Evolutionary conservation across 1,140 invertebrate species (phyloP), one percentile per base, ranked within the genome.

Genomic region (Philopotamus ludificatus): DNA sequence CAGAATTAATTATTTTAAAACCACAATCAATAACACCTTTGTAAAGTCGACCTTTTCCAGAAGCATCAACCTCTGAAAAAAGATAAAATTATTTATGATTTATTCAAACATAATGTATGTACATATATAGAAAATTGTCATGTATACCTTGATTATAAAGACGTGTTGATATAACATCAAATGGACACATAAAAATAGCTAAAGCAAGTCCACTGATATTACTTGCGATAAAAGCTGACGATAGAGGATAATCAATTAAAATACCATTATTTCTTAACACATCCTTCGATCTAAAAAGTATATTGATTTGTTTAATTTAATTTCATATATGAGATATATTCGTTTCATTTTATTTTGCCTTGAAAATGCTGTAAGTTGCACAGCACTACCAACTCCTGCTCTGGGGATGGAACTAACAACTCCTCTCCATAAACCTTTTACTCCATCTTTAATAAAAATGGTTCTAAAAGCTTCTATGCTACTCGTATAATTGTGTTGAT

Each of bases 101-200:
- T 26, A 34, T n/a, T n/a, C n/a, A n/a, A n/a, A n/a, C n/a, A n/a
- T n/a, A n/a, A n/a, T n/a, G n/a, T n/a, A n/a, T n/a, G n/a, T n/a
- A n/a, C n/a, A n/a, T 39, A n/a, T 39, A 39, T 39, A 8, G 34
- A 8, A 39, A 39, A 8, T 39, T n/a, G n/a, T n/a, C 10, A 47
- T 58, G 45, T 66, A 77, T 83, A 88, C 90, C 87, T 87, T 94
- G 92, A 80, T 94, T 94, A 72, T 93, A 94, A 18, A 95, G 77
- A 67, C 92, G 81, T 34, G 91, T 92, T 15, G 90, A 86, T 63
- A 93, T 82, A 1, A 94, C 87, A 75, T 95, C 92, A 73, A 94
- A 90, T 0, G 92, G 92, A 51, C 91, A 92, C 83, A 93, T 92
- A 41, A 83, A 82, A 0, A 89, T 41, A 3, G 87, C 86, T 23